Base-by-base conservation (phyloP, 2,113 vertebrate genomes). In the Ascaphus truei region DNA sequence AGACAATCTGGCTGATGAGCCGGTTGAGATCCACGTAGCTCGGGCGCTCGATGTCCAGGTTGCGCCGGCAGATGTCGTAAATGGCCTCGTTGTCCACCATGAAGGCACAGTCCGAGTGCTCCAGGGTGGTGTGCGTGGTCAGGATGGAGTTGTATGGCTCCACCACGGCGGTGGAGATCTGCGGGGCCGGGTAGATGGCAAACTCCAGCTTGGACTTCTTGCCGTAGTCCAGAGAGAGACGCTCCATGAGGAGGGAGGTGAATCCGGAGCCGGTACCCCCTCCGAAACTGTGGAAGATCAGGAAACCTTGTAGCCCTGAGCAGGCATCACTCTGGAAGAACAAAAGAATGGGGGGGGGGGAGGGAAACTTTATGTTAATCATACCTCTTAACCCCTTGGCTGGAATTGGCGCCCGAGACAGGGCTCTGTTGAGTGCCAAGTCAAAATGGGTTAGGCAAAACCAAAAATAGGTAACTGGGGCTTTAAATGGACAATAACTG, bases 131-230 rank as follows among this genome's bases (percentile, higher is more conserved):
- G 13, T 92, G 91, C 0, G 91, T 92, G 39, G 89, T 93, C 66
- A 93, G 80, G 76, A 93, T 91, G 31, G 91, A 89, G 45, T 92
- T 93, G 75, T 93, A 93, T 25, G 91, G 91, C 3, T 93, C 91
- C 1, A 93, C 90, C 23, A 92, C 91, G 0, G 91, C 90, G 0
- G 89, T 92, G 61, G 91, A 93, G 33, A 93, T 87, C 76, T 91
- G 91, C 4, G 91, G 91, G 3, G 94, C 93, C 0, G 95, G 95
- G 67, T 96, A 96, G 80, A 96, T 91, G 63, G 93, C 92, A 77
- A 96, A 96, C 77, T 96, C 94, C 10, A 96, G 84, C 77, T 95
- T 96, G 79, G 93, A 95, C 73, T 95, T 96, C 83, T 94, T 96
- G 61, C 94, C 93, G 0, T 95, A 98, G 56, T 96, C 94, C 0